Evolutionary conservation across 2,888 invertebrate genomes (phyloP).

Genomic region (Merodon equestris): DNA sequence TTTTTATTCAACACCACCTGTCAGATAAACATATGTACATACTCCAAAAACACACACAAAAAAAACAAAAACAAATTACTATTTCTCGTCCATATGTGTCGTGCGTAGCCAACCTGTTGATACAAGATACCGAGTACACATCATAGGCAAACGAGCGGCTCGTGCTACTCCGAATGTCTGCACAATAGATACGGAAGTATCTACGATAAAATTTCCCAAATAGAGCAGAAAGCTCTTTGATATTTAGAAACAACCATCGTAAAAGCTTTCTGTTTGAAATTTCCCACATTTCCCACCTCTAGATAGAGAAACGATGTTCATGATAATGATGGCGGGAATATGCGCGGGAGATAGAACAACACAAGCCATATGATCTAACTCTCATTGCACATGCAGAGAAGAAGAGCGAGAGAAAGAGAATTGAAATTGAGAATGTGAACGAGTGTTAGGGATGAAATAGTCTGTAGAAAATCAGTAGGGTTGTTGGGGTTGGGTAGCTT

Average conservation of each 20-base stretch:
- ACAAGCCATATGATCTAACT: conserved; percentile 42
- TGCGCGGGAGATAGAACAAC: conserved; percentile 46
- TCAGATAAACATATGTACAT: no score
- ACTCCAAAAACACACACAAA: no score
- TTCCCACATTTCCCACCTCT: conserved; percentile 25
- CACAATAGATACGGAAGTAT: conserved; percentile 37
- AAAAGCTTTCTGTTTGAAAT: conserved; percentile 42
- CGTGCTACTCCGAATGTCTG: conserved; percentile 38
- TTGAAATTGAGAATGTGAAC: background rate
- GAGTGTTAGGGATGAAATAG: conserved; percentile 44
- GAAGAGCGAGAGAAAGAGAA: background rate
- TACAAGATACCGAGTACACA: no score
- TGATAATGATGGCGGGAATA: conserved; percentile 17
- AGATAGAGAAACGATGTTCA: background rate
- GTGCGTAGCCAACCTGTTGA: no score
- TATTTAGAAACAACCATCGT: conserved; percentile 22
- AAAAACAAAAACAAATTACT: no score
- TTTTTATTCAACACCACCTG: no score
- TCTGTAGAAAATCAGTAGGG: conserved; percentile 34
- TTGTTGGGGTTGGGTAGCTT: conserved; percentile 23
- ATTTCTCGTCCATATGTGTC: no score
- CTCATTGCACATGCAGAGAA: conserved; percentile 15
- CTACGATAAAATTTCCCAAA: conserved; percentile 50
- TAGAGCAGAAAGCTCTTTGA: conserved; percentile 24
- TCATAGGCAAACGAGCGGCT: no score